phyloP scores from a whole-genome alignment of 1,140 invertebrate species.

The Epicauta chinensis region DNA sequence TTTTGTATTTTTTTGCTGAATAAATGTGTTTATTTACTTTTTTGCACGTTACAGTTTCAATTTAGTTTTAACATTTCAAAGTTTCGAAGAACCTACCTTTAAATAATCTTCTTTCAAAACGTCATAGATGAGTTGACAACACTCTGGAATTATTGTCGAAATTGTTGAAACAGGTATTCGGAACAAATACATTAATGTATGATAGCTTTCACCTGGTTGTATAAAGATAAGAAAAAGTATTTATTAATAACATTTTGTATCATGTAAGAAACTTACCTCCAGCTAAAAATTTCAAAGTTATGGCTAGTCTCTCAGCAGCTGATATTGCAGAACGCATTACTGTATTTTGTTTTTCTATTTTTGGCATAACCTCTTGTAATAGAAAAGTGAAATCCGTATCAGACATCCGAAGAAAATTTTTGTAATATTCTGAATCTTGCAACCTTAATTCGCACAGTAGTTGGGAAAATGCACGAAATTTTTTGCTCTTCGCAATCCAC shows the following conservation, averaged over 20 bases:
- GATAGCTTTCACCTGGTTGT: background rate
- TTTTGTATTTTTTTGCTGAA: no score
- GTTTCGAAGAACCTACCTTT: conserved; percentile 2
- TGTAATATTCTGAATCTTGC: background rate
- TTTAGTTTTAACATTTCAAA: no score
- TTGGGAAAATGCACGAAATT: background rate
- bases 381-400: background rate
- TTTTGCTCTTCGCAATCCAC: conserved; percentile 1
- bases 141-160: background rate
- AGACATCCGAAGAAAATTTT: conserved; percentile 3
- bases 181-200: conserved; percentile 3
- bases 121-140: background rate
- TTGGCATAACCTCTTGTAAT: background rate
- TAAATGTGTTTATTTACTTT: no score
- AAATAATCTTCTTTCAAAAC: background rate
- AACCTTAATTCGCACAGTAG: background rate
- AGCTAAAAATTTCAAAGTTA: conserved; percentile 4
- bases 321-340: background rate
- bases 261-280: background rate
- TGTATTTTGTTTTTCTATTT: conserved; percentile 1
- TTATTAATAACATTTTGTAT: background rate
- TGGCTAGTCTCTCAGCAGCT: background rate
- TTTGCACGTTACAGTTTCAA: no score
- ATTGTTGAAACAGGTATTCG: conserved; percentile 1
- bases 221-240: background rate